These are phyloP conservation scores for Phataginus tetradactyla DNA, from an alignment of 2,797 vertebrate genomes.

Conservation along the genomic window DNA sequence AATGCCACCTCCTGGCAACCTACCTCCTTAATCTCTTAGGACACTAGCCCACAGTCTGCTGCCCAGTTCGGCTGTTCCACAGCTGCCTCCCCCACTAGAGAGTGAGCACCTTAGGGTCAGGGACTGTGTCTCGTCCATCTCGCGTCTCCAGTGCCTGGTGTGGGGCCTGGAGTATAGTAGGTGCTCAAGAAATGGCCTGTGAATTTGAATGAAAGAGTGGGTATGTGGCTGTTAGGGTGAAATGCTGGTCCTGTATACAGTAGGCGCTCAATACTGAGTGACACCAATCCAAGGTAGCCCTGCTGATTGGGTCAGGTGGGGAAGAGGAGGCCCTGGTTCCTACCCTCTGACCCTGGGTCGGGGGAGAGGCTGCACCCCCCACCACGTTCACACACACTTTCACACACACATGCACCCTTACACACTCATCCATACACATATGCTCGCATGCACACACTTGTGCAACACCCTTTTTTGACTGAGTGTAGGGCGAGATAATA, in stretches of 20 bases:
- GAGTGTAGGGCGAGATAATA: background rate
- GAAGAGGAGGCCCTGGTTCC: background rate
- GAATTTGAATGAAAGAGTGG: background rate
- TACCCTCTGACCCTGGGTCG: background rate
- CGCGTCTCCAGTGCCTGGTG: background rate
- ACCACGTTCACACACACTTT: background rate
- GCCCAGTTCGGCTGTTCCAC: too few species aligned
- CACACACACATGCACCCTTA: background rate
- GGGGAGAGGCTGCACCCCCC: background rate
- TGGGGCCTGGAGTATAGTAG: background rate
- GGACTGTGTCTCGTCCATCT: background rate
- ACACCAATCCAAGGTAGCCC: background rate
- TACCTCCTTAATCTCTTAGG: background rate
- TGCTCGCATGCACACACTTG: background rate
- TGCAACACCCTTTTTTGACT: background rate
- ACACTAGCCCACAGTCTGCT: too few species aligned
- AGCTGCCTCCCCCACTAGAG: background rate
- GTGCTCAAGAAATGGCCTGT: background rate
- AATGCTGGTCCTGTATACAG: background rate
- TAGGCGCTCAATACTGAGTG: background rate
- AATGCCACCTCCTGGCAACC: background rate
- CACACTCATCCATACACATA: background rate
- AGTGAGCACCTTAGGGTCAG: background rate
- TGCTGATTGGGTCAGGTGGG: background rate
- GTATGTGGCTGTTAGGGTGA: background rate